These are phyloP conservation scores for Xylocampa areola DNA, from an alignment of 2,888 invertebrate genomes.

Conservation along the genomic window DNA sequence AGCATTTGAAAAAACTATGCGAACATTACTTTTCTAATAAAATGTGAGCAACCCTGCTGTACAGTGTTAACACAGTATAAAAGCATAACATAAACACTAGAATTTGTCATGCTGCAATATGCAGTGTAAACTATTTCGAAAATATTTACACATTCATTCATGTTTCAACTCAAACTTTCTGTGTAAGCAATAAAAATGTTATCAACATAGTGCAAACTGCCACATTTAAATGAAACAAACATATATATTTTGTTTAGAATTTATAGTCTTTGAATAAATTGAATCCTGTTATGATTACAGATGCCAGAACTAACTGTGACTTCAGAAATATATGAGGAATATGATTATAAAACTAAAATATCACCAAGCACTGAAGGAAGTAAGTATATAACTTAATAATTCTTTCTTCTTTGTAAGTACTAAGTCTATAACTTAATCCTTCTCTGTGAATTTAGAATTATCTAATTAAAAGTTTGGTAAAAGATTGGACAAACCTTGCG, in stretches of 20 bases:
- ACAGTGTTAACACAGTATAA: slow-evolving; percentile 14
- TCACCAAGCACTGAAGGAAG: slow-evolving; percentile 84
- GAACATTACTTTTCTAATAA: too few relatives aligned
- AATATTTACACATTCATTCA: slow-evolving; percentile 43
- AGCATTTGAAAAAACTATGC: too few relatives aligned
- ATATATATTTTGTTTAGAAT: slow-evolving; percentile 47
- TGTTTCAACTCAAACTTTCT: slow-evolving; percentile 35
- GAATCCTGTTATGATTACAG: slow-evolving; percentile 68
- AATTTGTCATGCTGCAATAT: slow-evolving; percentile 36
- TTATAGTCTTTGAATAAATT: slow-evolving; percentile 43
- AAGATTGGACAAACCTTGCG: too few relatives aligned
- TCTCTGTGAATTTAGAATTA: too few relatives aligned
- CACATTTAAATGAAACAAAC: slow-evolving; percentile 48
- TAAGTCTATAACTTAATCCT: too few relatives aligned
- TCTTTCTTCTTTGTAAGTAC: too few relatives aligned
- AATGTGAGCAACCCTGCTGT: slow-evolving; percentile 28
- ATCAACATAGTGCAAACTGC: slow-evolving; percentile 32
- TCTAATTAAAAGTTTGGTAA: too few relatives aligned
- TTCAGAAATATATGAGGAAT: slow-evolving; percentile 93
- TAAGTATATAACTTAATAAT: slow-evolving; percentile 67
- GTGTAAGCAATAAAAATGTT: slow-evolving; percentile 44
- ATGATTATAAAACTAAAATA: slow-evolving; percentile 89
- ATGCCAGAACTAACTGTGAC: slow-evolving; percentile 91
- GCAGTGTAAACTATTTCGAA: slow-evolving; percentile 42
- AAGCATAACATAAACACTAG: slow-evolving; percentile 27